These are phyloP conservation scores for Cydia amplana DNA, from an alignment of 1,140 invertebrate species.

Conservation along the genomic window DNA sequence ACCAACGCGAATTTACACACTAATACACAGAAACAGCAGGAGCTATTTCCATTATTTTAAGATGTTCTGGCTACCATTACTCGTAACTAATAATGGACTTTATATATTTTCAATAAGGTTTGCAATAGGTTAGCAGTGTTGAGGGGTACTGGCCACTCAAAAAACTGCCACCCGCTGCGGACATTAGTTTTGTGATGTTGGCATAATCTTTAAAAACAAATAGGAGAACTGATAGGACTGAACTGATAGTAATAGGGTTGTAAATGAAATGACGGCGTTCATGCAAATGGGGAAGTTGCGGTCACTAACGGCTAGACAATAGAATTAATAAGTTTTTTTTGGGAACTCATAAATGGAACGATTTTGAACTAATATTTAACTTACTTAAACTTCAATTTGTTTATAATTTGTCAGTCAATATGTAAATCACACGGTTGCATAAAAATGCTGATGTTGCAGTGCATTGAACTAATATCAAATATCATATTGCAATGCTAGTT, in stretches of 20 bases:
- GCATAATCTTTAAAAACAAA: constrained; percentile 7
- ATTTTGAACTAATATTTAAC: not conserved
- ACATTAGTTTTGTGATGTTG: constrained; percentile 25
- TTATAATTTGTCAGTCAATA: not conserved
- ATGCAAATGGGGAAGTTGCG: not conserved
- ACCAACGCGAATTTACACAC: constrained; percentile 20
- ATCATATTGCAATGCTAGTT: not conserved
- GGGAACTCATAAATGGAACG: not conserved
- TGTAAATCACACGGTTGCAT: not conserved
- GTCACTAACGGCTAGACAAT: constrained; percentile 20
- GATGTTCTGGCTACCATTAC: not conserved
- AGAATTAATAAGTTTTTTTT: constrained; percentile 2
- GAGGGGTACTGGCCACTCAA: not conserved
- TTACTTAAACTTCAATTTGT: not conserved
- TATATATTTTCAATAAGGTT: not conserved
- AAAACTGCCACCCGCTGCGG: constrained; percentile 24
- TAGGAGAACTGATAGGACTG: not conserved
- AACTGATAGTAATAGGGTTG: not conserved
- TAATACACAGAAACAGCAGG: constrained; percentile 18
- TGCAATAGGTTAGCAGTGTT: not conserved
- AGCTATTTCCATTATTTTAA: constrained; percentile 4
- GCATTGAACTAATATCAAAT: constrained; percentile 1
- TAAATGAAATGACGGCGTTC: not conserved
- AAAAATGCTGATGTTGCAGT: not conserved
- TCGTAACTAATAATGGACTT: too few species aligned